phyloP scores from a whole-genome alignment of 2,888 invertebrate species.

The Frankliniella fusca region DNA sequence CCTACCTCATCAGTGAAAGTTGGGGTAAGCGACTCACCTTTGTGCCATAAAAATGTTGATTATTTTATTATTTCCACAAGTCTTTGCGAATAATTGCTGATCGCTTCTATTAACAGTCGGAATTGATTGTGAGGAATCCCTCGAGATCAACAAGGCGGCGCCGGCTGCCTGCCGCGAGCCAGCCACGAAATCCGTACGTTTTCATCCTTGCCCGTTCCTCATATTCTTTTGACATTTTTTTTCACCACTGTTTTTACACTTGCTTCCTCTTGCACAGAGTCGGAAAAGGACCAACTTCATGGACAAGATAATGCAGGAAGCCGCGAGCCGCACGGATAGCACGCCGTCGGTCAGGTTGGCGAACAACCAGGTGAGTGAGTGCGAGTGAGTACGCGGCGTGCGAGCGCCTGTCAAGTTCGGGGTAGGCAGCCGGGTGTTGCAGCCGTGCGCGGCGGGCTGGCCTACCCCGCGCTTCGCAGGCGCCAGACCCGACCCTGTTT shows the following conservation, averaged over 20 bases:
- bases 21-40: constrained; percentile 50
- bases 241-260: too few relatives aligned
- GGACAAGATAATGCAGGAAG: neutral
- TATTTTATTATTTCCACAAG: neutral
- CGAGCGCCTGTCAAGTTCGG: neutral
- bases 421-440: neutral
- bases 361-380: neutral
- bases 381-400: too few relatives aligned
- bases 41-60: neutral
- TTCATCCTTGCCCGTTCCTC: too few relatives aligned
- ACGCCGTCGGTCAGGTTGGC: neutral
- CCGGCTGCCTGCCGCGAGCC: neutral
- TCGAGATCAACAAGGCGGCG: neutral
- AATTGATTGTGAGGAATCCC: neutral
- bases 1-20: constrained; percentile 57
- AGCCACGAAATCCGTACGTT: too few relatives aligned
- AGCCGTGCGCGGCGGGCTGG: neutral
- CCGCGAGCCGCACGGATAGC: neutral
- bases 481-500: neutral
- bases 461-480: neutral
- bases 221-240: too few relatives aligned
- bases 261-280: too few relatives aligned
- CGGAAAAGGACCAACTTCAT: neutral
- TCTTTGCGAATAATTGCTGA: neutral
- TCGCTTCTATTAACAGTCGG: neutral